phyloP scores from a whole-genome alignment of 1,140 invertebrate genomes.

The Microplitis demolitor region DNA sequence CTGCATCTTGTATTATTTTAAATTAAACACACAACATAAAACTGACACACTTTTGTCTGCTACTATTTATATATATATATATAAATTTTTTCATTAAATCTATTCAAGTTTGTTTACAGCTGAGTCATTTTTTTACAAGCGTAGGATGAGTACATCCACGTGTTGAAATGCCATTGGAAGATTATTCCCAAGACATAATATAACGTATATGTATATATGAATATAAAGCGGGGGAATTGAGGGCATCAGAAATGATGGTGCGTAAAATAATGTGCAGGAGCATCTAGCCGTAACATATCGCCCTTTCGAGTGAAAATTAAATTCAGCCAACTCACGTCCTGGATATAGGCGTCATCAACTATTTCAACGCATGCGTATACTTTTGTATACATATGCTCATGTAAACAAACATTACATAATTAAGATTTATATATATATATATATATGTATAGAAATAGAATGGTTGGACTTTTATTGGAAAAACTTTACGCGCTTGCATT shows the following conservation, averaged over 20 bases:
- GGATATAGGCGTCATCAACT: background rate
- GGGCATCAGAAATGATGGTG: background rate
- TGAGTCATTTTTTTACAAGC: too few species aligned
- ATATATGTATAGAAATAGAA: too few species aligned
- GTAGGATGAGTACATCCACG: background rate
- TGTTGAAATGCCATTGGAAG: background rate
- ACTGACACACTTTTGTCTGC: too few species aligned
- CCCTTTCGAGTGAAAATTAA: background rate
- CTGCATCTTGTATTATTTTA: too few species aligned
- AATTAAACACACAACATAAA: too few species aligned
- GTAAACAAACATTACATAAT: conserved; percentile 1
- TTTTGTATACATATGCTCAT: background rate
- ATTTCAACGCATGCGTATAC: background rate
- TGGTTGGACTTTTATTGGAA: too few species aligned
- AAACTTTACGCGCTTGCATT: too few species aligned
- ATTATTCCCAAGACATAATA: background rate
- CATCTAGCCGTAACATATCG: background rate
- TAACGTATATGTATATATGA: background rate
- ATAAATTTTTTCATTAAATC: too few species aligned
- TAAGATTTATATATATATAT: background rate
- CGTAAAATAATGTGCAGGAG: background rate
- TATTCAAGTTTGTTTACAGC: too few species aligned
- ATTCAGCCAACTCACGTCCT: background rate
- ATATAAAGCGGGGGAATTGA: background rate
- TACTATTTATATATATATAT: too few species aligned